phyloP scores from a whole-genome alignment of 1,140 invertebrate species.

The Dryas iulia region DNA sequence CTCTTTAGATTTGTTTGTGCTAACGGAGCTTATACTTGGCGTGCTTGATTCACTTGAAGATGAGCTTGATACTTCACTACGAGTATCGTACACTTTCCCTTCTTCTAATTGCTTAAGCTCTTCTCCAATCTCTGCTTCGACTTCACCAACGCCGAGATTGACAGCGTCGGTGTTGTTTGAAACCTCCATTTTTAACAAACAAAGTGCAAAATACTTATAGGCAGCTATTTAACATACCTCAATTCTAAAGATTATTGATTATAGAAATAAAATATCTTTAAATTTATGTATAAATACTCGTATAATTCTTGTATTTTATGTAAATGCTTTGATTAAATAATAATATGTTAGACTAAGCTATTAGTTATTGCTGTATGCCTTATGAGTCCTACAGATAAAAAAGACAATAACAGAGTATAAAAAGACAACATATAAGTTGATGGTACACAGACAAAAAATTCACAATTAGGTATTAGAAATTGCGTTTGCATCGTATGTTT shows the following conservation, averaged over 20 bases:
- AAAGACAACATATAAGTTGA: background rate
- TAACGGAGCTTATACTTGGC: slow-evolving; percentile 88
- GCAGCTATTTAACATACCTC: background rate
- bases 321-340: background rate
- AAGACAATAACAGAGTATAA: background rate
- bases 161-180: slow-evolving; percentile 83
- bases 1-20: slow-evolving; percentile 77
- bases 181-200: slow-evolving; percentile 69
- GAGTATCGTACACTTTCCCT: slow-evolving; percentile 85
- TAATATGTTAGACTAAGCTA: background rate
- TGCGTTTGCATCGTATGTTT: too few relatives aligned
- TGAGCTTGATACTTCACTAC: slow-evolving; percentile 89
- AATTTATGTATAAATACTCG: background rate
- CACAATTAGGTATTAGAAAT: too few relatives aligned
- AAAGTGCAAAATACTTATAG: slow-evolving; percentile 2
- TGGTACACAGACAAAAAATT: too few relatives aligned
- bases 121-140: slow-evolving; percentile 86
- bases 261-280: background rate
- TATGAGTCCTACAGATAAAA: background rate
- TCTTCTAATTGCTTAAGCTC: slow-evolving; percentile 85
- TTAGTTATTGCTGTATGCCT: background rate
- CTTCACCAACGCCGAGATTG: slow-evolving; percentile 85
- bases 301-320: background rate
- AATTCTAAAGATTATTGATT: background rate
- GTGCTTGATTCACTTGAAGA: slow-evolving; percentile 85